phyloP scores from a whole-genome alignment of 2,888 invertebrate genomes.

The Cynaeus angustus region DNA sequence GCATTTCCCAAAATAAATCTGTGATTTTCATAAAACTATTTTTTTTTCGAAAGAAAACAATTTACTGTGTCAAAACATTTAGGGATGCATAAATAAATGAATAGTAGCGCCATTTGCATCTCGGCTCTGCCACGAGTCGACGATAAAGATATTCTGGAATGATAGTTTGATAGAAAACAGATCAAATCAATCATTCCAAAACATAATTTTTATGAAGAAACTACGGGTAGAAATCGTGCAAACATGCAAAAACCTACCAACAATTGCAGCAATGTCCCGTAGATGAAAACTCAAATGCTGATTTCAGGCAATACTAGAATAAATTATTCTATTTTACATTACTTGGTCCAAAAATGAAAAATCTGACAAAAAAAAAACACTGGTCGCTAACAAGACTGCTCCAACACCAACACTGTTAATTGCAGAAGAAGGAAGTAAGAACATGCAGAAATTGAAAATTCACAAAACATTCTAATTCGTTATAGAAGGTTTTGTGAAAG shows the following conservation, averaged over 20 bases:
- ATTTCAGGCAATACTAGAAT: constrained; percentile 70
- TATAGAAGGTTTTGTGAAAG: constrained; percentile 26
- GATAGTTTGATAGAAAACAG: too few species aligned
- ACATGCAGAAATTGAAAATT: constrained; percentile 8
- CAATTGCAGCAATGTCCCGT: constrained; percentile 54
- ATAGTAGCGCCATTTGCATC: too few species aligned
- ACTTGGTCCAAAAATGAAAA: constrained; percentile 29
- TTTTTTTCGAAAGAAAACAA: too few species aligned
- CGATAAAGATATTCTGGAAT: too few species aligned
- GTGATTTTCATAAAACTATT: too few species aligned
- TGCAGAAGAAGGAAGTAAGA: constrained; percentile 12
- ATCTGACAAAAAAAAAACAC: constrained; percentile 5
- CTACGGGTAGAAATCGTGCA: constrained; percentile 37
- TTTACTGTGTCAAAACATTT: too few species aligned
- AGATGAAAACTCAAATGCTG: constrained; percentile 67
- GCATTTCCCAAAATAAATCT: too few species aligned
- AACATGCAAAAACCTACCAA: constrained; percentile 63
- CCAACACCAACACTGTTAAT: constrained; percentile 35
- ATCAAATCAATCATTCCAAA: constrained; percentile 4
- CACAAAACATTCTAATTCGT: constrained; percentile 17
- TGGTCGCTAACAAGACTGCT: not conserved
- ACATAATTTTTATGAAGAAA: not conserved
- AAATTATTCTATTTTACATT: constrained; percentile 57
- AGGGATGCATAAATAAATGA: too few species aligned
- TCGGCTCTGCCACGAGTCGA: too few species aligned